Evolutionary conservation across 1,140 invertebrate genomes (phyloP).

Genomic region (Probaryconus sp.): DNA sequence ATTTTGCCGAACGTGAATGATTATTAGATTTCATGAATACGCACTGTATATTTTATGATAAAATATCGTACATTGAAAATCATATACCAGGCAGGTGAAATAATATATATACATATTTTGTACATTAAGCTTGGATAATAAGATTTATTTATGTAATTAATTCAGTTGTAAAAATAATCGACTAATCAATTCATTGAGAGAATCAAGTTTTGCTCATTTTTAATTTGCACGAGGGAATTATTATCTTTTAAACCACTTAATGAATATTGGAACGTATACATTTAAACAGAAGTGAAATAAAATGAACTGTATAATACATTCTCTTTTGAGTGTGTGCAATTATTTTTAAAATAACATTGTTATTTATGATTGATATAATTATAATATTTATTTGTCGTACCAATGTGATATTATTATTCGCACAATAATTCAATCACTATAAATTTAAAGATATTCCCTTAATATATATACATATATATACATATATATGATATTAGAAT

Average conservation of each 20-base stretch:
- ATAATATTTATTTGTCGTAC: no score
- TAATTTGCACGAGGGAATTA: slow-evolving; percentile 30
- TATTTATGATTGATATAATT: no score
- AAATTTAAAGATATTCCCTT: not conserved
- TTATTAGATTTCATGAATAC: no score
- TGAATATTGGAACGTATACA: slow-evolving; percentile 19
- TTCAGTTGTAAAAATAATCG: slow-evolving; percentile 13
- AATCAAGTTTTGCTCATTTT: slow-evolving; percentile 15
- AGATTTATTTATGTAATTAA: slow-evolving; percentile 23
- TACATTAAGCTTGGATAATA: slow-evolving; percentile 34
- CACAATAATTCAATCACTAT: no score
- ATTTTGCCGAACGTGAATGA: no score
- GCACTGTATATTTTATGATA: no score
- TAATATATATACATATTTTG: no score
- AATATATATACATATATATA: not conserved
- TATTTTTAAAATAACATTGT: no score
- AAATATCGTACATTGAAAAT: no score
- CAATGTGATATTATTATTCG: no score
- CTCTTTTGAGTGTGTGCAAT: no score
- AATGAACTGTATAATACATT: not conserved
- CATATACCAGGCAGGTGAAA: no score
- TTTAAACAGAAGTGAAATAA: not conserved
- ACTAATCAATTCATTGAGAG: slow-evolving; percentile 11
- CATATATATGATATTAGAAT: slow-evolving; percentile 3
- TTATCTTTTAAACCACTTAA: slow-evolving; percentile 8